Base-by-base conservation (phyloP, 2,888 invertebrate genomes). In the Nymphalis polychloros region DNA sequence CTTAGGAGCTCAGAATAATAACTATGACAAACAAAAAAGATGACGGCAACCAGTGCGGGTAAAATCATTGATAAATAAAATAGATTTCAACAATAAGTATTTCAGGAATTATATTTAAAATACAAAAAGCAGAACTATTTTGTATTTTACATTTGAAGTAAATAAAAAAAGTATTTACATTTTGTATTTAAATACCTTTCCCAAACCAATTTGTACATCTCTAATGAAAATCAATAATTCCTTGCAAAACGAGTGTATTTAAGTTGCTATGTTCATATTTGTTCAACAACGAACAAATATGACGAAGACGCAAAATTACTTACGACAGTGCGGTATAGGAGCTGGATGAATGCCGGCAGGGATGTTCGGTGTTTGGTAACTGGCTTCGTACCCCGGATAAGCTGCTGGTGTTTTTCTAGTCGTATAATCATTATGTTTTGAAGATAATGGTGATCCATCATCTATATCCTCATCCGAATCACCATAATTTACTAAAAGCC, bases 381-480 rank as follows among this genome's bases (percentile, higher is more conserved):
- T 68, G 41, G 73, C 46, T 46, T 73, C 64, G 65, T 75, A 70
- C 46, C 67, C 67, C 13, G 71, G 59, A 62, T 69, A 67, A 35
- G 27, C 7, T 10, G 41, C 35, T 27, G 57, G n/a, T 48, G 48
- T 59, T n/a, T 61, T 62, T 23, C 57, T 52, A 16, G 20, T 68
- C 17, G 72, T 20, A 66, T 53, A 64, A 57, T 75, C 67, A 16
- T 72, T 50, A 35, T 67, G 63, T 57, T 72, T 69, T 3, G 68
- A 35, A 8, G 68, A 49, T 2, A 67, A 23, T 2, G 68, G 50
- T 23, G 68, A 80, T 46, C 70, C 76, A 57, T 79, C 79, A 8
- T 91, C 91, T 0, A 87, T 85, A 55, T 91, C 91, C 2, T 90
- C 90, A 27, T 88, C 92, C 0, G 91, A 90, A 78, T 92, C 91